Evolutionary conservation across 2,888 invertebrate genomes (phyloP).

Genomic region (Bombylius major): DNA sequence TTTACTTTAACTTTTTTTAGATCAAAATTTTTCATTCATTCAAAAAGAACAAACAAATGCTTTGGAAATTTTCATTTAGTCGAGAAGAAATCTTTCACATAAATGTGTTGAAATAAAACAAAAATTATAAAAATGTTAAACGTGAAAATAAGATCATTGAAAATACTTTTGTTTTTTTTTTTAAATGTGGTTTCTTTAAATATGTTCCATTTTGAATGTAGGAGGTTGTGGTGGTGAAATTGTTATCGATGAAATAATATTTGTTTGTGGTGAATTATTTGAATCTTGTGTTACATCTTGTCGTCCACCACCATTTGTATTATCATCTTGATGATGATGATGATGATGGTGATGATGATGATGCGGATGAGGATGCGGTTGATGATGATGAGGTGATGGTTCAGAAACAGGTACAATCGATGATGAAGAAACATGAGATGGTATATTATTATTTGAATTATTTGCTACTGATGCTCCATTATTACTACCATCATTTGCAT

Average conservation of each 20-base stretch:
- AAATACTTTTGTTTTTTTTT: no score
- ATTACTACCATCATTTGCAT: neutral
- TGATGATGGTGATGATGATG: neutral
- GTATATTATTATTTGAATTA: conserved; percentile 1
- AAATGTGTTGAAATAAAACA: no score
- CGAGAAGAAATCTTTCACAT: no score
- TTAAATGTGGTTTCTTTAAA: conserved; percentile 15
- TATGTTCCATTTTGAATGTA: conserved; percentile 35
- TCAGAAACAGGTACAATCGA: conserved; percentile 14
- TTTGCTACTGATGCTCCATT: neutral
- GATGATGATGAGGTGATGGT: conserved; percentile 9
- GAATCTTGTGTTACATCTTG: conserved; percentile 10
- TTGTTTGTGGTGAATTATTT: conserved; percentile 20
- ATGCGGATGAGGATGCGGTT: neutral
- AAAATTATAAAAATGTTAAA: no score
- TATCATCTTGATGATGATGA: neutral
- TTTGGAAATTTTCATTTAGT: no score
- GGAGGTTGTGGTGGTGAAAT: conserved; percentile 32
- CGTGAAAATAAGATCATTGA: no score
- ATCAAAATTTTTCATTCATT: no score
- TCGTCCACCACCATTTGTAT: neutral
- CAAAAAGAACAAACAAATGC: no score
- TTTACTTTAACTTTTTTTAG: no score
- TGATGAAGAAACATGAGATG: conserved; percentile 14
- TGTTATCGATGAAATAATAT: conserved; percentile 32